These are phyloP conservation scores for Saxidomus purpurata DNA, from an alignment of 1,140 invertebrate species.

Conservation along the genomic window DNA sequence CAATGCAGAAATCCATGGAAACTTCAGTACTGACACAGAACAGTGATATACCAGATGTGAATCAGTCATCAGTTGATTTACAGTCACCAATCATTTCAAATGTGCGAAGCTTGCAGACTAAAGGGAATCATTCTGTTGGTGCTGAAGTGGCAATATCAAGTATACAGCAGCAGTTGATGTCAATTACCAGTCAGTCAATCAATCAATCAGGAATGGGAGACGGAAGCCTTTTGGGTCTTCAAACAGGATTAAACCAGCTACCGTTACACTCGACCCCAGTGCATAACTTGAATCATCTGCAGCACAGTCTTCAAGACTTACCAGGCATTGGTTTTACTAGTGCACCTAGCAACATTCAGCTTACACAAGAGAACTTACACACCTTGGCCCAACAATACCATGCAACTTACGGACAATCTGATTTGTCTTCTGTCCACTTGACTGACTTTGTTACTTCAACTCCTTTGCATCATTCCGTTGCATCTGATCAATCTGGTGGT, in stretches of 20 bases:
- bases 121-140: not conserved
- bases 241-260: constrained; percentile 15
- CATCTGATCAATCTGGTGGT: constrained; percentile 47
- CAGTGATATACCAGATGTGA: constrained; percentile 26
- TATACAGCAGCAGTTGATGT: constrained; percentile 61
- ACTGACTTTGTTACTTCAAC: constrained; percentile 23
- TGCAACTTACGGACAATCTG: constrained; percentile 6
- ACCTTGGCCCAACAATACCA: constrained; percentile 37
- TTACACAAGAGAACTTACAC: constrained; percentile 48
- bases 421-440: constrained; percentile 42
- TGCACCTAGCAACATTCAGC: constrained; percentile 2
- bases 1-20: constrained; percentile 61
- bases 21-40: constrained; percentile 15
- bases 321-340: constrained; percentile 35
- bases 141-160: constrained; percentile 45
- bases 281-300: constrained; percentile 37
- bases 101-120: constrained; percentile 12
- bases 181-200: constrained; percentile 46
- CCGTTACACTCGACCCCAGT: constrained; percentile 37
- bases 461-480: constrained; percentile 14
- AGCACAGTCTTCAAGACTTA: constrained; percentile 52
- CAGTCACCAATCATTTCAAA: constrained; percentile 33
- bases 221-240: not conserved
- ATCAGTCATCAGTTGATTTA: constrained; percentile 12
- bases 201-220: constrained; percentile 33